Evolutionary conservation across 2,113 vertebrate species (phyloP).

Genomic region (Pygoscelis antarcticus): DNA sequence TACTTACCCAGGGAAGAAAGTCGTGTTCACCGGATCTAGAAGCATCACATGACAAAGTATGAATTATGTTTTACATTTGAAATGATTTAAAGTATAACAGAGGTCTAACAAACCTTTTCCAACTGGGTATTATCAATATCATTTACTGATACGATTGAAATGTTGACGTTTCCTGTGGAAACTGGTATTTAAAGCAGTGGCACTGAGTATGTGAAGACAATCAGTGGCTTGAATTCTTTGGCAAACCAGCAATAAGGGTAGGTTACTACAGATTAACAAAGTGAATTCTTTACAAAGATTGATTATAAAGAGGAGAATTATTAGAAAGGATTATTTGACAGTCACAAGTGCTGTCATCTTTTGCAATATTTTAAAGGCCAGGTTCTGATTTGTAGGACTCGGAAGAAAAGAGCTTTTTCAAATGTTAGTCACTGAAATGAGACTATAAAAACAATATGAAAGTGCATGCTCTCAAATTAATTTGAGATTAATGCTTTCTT

Average conservation of each 20-base stretch:
- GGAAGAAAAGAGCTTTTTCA: neutral
- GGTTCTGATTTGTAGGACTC: neutral
- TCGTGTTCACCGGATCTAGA: neutral
- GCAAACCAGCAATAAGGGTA: neutral
- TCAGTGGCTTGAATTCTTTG: neutral
- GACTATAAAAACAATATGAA: neutral
- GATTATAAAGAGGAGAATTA: neutral
- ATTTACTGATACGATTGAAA: neutral
- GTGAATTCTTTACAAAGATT: neutral
- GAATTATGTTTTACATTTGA: neutral
- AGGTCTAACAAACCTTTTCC: neutral
- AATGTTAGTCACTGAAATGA: neutral
- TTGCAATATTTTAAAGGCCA: neutral
- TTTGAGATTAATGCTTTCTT: neutral
- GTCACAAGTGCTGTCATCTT: neutral
- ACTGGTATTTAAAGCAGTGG: neutral
- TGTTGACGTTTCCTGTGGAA: neutral
- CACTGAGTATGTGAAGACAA: neutral
- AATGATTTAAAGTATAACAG: neutral
- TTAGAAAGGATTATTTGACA: neutral
- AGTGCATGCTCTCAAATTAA: neutral
- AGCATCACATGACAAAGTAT: neutral
- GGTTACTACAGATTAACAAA: neutral
- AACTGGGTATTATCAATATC: neutral
- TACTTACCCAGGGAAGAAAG: neutral